phyloP scores from a whole-genome alignment of 2,113 vertebrate species.

The Paramisgurnus dabryanus region DNA sequence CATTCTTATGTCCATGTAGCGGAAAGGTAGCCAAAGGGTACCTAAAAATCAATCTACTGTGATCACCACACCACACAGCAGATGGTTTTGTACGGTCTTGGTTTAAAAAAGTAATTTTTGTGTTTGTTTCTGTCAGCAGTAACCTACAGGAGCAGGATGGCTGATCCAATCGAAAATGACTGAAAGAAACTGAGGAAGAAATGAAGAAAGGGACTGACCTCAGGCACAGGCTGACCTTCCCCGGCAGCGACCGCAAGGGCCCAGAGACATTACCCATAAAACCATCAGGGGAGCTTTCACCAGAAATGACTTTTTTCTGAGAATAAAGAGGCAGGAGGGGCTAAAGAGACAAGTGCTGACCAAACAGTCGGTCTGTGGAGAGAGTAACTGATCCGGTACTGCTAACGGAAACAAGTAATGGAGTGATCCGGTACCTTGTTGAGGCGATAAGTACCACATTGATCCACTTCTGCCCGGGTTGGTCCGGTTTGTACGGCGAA shows the following conservation, averaged over 20 bases:
- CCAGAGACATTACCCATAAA: conserved; percentile 17
- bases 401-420: not conserved
- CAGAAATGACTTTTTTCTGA: conserved; percentile 13
- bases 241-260: conserved; percentile 24
- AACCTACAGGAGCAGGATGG: conserved; percentile 69
- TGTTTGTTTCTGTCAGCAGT: conserved; percentile 60
- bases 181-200: conserved; percentile 17
- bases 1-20: too few relatives aligned
- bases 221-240: conserved; percentile 33
- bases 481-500: not conserved
- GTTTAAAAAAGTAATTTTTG: too few relatives aligned
- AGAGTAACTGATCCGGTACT: conserved; percentile 25
- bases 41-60: not conserved
- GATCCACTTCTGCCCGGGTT: conserved; percentile 11
- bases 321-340: not conserved
- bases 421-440: not conserved
- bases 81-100: too few relatives aligned
- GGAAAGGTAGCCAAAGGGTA: not conserved
- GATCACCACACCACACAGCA: too few relatives aligned
- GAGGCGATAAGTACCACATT: not conserved
- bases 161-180: conserved; percentile 54
- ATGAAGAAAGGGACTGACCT: conserved; percentile 33
- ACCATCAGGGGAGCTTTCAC: conserved; percentile 23
- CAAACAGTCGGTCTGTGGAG: not conserved
- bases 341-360: conserved; percentile 12